Evolutionary conservation across 2,113 vertebrate species (phyloP).

Genomic region (Lepus timidus): DNA sequence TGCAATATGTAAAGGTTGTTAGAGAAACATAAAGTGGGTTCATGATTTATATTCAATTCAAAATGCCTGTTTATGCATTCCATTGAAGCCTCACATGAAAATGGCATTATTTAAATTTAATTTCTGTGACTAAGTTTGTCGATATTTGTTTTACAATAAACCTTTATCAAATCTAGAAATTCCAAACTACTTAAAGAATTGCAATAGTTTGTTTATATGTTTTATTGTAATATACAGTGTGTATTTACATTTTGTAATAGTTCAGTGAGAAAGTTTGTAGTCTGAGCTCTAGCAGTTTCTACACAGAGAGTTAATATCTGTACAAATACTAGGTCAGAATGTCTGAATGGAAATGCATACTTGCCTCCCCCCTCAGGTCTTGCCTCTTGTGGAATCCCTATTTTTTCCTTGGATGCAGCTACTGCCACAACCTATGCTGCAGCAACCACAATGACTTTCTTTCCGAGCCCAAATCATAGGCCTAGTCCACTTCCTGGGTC

Average conservation of each 20-base stretch:
- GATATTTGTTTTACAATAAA: constrained; percentile 28
- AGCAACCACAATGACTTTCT: not conserved
- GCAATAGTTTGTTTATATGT: not conserved
- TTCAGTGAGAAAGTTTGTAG: not conserved
- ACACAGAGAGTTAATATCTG: constrained; percentile 18
- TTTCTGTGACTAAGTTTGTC: not conserved
- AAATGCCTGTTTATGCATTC: constrained; percentile 47
- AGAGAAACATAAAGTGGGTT: constrained; percentile 27
- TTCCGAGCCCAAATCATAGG: not conserved
- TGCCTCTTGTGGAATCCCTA: not conserved
- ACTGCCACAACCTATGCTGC: not conserved
- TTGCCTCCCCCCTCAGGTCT: not conserved
- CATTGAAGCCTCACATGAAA: constrained; percentile 35
- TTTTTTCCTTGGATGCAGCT: not conserved
- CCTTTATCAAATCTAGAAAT: constrained; percentile 49
- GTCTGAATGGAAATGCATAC: not conserved
- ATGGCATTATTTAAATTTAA: constrained; percentile 28
- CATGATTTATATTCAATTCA: constrained; percentile 28
- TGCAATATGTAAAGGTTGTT: constrained; percentile 13
- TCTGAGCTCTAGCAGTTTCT: not conserved
- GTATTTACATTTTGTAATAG: constrained; percentile 26
- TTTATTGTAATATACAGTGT: not conserved
- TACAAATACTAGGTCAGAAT: not conserved
- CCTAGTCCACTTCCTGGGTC: not conserved
- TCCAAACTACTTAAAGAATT: constrained; percentile 47